phyloP scores from a whole-genome alignment of 2,113 vertebrate genomes.

The Gobiocypris rarus region DNA sequence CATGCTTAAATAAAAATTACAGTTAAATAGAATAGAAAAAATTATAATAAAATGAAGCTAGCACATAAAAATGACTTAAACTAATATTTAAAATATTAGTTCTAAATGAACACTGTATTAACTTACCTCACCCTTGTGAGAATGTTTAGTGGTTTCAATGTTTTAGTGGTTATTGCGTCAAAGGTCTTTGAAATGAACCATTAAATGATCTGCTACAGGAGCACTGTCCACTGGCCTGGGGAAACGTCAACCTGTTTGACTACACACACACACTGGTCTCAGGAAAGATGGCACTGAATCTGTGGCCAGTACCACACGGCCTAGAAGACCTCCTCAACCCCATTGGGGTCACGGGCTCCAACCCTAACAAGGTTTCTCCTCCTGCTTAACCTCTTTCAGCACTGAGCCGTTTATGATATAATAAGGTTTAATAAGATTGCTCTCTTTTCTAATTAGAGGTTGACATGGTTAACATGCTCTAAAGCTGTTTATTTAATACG shows the following conservation, averaged over 20 bases:
- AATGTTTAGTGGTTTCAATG: neutral
- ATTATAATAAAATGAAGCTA: no score
- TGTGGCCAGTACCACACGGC: slow-evolving; percentile 97
- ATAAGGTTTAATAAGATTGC: slow-evolving; percentile 29
- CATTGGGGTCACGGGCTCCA: slow-evolving; percentile 96
- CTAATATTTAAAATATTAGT: no score
- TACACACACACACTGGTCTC: slow-evolving; percentile 96
- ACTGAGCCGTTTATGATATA: neutral
- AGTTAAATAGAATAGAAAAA: no score
- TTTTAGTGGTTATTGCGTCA: neutral
- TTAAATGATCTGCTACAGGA: slow-evolving; percentile 77
- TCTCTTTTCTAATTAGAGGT: slow-evolving; percentile 18
- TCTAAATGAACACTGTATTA: neutral
- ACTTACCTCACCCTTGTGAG: neutral
- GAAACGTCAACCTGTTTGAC: slow-evolving; percentile 97
- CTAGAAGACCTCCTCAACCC: slow-evolving; percentile 96
- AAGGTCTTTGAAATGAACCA: neutral
- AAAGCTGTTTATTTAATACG: neutral
- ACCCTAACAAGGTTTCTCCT: slow-evolving; percentile 91
- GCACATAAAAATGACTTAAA: no score
- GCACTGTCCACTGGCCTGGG: slow-evolving; percentile 97
- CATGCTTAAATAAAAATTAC: no score
- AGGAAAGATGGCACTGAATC: slow-evolving; percentile 97
- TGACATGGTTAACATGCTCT: neutral
- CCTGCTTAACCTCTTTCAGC: slow-evolving; percentile 9